A percentile compares a stretch with the other conserved stretches of the same genome.
phyloP scores from a whole-genome alignment of 1,140 invertebrate genomes.

The Diorhabda sublineata region DNA sequence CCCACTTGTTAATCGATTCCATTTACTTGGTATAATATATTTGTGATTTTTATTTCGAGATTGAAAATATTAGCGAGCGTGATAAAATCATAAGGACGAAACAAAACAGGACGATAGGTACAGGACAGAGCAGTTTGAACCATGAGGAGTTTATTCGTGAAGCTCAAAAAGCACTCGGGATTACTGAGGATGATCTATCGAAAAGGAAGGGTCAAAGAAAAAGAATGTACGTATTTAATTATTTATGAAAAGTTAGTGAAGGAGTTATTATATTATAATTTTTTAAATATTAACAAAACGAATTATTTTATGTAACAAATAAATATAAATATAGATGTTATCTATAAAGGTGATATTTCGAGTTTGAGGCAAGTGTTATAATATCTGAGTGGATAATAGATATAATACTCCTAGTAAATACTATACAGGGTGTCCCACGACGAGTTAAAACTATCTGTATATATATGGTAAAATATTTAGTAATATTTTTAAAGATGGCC shows the following conservation, averaged over 20 bases:
- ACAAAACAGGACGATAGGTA: slow-evolving; percentile 35
- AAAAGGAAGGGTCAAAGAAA: slow-evolving; percentile 42
- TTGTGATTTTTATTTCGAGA: no score
- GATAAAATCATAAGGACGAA: no score
- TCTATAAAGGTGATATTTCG: no score
- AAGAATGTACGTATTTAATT: slow-evolving; percentile 35
- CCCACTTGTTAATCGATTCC: neutral
- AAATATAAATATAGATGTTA: no score
- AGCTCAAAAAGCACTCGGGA: slow-evolving; percentile 40
- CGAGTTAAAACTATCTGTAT: no score
- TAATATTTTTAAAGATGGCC: no score
- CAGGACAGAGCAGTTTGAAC: slow-evolving; percentile 35
- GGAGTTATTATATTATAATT: neutral
- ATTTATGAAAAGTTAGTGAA: neutral
- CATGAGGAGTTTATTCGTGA: slow-evolving; percentile 37
- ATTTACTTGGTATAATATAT: no score
- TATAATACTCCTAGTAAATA: slow-evolving; percentile 56
- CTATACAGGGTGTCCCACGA: no score
- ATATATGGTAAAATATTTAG: no score
- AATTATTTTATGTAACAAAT: slow-evolving; percentile 46
- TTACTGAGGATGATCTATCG: slow-evolving; percentile 37
- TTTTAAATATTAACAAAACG: neutral
- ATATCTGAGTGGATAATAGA: slow-evolving; percentile 48
- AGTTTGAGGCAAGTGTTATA: no score
- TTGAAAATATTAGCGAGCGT: no score